phyloP scores from a whole-genome alignment of 1,140 invertebrate genomes.

The Gonatopus flavifemur region DNA sequence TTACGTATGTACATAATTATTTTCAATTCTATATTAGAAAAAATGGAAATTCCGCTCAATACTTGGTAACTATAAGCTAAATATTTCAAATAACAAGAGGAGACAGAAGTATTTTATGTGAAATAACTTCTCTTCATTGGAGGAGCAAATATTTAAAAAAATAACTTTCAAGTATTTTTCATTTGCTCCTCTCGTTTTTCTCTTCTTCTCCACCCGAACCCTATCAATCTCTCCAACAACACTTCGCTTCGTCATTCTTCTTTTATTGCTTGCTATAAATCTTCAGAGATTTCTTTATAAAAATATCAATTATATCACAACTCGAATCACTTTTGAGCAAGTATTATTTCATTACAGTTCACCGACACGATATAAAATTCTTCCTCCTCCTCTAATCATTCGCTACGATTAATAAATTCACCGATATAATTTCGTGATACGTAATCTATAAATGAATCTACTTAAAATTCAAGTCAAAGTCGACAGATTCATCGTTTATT shows the following conservation, averaged over 20 bases:
- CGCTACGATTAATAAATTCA: not conserved
- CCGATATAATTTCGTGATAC: conserved; percentile 10
- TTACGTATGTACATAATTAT: conserved; percentile 23
- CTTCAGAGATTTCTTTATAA: conserved; percentile 32
- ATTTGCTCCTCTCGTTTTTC: too few relatives aligned
- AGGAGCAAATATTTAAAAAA: too few relatives aligned
- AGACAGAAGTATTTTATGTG: conserved; percentile 20
- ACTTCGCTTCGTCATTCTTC: too few relatives aligned
- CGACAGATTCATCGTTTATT: too few relatives aligned
- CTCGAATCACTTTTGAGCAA: conserved; percentile 30
- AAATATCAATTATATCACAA: conserved; percentile 37
- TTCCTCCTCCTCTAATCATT: not conserved
- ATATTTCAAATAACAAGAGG: conserved; percentile 29
- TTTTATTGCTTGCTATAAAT: conserved; percentile 33
- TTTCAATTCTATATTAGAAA: conserved; percentile 23
- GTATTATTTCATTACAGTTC: too few relatives aligned
- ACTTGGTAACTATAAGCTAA: conserved; percentile 16
- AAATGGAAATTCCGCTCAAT: conserved; percentile 28
- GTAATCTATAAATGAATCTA: too few relatives aligned
- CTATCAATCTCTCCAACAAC: conserved; percentile 11
- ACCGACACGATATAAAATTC: too few relatives aligned
- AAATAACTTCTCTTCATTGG: too few relatives aligned
- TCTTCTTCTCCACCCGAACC: too few relatives aligned
- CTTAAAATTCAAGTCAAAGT: too few relatives aligned
- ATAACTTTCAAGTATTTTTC: too few relatives aligned